phyloP scores from a whole-genome alignment of 2,113 vertebrate genomes.

The Sprattus sprattus region DNA sequence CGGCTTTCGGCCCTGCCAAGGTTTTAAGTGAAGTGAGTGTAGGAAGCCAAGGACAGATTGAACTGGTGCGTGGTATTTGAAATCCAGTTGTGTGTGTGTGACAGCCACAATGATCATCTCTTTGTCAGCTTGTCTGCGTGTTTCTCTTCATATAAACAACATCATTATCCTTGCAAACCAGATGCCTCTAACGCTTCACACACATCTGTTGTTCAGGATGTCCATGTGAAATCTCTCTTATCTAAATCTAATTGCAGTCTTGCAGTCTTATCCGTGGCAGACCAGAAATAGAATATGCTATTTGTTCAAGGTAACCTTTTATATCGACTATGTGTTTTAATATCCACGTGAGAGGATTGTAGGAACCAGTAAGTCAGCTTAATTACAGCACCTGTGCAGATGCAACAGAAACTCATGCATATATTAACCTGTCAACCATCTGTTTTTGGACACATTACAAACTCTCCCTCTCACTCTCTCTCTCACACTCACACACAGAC shows the following conservation, averaged over 20 bases:
- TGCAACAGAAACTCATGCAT: background rate
- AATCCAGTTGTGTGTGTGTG: background rate
- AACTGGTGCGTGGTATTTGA: background rate
- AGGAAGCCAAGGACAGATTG: background rate
- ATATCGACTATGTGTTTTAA: background rate
- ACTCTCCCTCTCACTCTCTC: background rate
- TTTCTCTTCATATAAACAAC: background rate
- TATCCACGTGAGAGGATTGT: background rate
- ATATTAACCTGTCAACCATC: background rate
- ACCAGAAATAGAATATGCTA: background rate
- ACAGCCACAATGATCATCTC: background rate
- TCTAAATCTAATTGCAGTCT: background rate
- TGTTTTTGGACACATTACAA: background rate
- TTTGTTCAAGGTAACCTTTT: background rate
- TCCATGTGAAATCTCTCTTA: background rate
- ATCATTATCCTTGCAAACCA: background rate
- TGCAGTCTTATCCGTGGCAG: background rate
- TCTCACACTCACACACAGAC: background rate
- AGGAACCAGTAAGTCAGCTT: background rate
- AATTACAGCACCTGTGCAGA: background rate
- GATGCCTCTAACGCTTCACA: background rate
- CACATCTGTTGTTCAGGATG: slow-evolving; percentile 5
- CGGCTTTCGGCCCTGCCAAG: background rate
- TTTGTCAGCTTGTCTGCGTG: background rate
- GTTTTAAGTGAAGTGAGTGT: background rate